A percentile compares a stretch with the other conserved stretches of the same genome.
Conservation (phyloP, 2,797 vertebrate species). For the Tympanoctomys barrerae region DNA sequence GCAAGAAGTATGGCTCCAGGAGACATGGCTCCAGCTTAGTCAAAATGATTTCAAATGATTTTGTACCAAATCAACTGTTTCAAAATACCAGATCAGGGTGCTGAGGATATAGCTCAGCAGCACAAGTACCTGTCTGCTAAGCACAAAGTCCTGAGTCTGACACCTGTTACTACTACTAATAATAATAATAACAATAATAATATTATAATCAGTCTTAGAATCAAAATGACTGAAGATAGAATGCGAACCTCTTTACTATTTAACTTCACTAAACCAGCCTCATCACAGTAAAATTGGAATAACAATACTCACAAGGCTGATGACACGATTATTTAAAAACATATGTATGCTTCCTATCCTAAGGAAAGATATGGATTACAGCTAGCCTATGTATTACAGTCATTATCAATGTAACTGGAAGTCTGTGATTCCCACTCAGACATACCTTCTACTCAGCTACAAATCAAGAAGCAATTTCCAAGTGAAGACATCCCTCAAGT, state of each 20-base stretch:
- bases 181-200: no score
- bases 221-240: conserved; percentile 9
- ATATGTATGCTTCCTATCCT: background rate
- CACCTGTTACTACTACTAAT: no score
- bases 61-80: conserved; percentile 47
- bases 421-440: background rate
- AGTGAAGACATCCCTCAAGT: background rate
- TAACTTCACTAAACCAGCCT: conserved; percentile 3
- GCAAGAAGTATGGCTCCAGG: conserved; percentile 1
- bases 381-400: background rate
- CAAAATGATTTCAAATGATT: conserved; percentile 52
- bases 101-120: no score
- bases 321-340: conserved; percentile 51
- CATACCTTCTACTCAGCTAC: background rate
- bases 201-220: background rate
- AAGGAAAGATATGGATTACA: background rate
- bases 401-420: conserved; percentile 18
- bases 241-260: background rate
- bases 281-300: conserved; percentile 24
- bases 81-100: background rate
- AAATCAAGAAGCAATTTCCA: conserved; percentile 30
- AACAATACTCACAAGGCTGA: background rate
- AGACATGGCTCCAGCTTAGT: background rate
- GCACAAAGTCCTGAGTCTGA: no score
- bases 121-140: no score